Evolutionary conservation across 2,113 vertebrate genomes (phyloP), one percentile per base, ranked within the genome.

Genomic region (Lethenteron reissneri): DNA sequence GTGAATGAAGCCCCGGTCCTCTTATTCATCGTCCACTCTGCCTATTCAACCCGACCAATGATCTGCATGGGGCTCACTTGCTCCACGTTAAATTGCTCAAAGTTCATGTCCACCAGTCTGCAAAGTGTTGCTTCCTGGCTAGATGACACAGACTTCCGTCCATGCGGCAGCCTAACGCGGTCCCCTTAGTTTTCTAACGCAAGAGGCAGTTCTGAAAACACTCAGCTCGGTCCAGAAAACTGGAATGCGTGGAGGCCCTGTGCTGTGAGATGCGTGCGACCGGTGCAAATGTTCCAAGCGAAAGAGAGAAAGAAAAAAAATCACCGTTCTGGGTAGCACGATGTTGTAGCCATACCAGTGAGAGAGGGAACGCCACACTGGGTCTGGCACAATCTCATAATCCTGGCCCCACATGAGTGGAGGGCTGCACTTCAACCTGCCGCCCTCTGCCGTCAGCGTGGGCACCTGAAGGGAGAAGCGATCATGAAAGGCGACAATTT

Each of bases 311-410:
- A 74, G 91, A 87, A 76, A 97, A 81, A 68, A 10, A 68, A n/a
- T 68, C 64, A 68, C 64, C 8, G 64, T 68, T n/a, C 64, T 9
- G 9, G 64, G 64, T 11, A 68, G 64, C n/a, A 68, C 25, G 64
- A 68, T n/a, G 64, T 68, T 68, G 64, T 68, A 68, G 58, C 92
- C 92, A 73, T 96, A 99, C 94, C 94, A 99, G 76, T 96, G 92
- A 80, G 90, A 97, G 75, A 99, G 87, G 2, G 94, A 92, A 77
- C 90, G 83, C 94, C 94, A 99, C 2, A 99, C 92, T 8, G 92
- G 88, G 76, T 99, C 94, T 75, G 94, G 94, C 57, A 96, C 88
- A 25, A 84, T 89, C 79, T 94, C 82, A 75, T 95, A 97, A 78
- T 95, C 87, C 78, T 82, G 82, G 4, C 85, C 81, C 57, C 85